Conservation (phyloP, 2,888 invertebrate species). For the Scrobipalpa costella region DNA sequence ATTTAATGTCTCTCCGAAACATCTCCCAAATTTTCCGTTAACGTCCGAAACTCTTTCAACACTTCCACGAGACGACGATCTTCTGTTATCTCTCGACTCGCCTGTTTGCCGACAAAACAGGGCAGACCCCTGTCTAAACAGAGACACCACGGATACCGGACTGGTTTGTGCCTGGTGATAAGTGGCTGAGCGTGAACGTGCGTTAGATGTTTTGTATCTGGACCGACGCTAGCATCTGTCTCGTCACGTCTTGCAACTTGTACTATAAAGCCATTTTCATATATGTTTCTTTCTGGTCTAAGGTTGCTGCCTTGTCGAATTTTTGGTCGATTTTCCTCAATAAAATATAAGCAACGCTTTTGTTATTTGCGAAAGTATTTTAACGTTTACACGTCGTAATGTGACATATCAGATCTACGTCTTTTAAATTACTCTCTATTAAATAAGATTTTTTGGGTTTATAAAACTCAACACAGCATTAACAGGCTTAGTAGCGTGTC, state of each 20-base stretch:
- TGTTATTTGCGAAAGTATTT: neutral
- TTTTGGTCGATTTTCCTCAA: conserved; percentile 1
- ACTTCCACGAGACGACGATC: conserved; percentile 11
- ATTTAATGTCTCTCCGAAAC: no score
- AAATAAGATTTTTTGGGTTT: neutral
- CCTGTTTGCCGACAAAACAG: conserved; percentile 60
- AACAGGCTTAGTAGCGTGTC: neutral
- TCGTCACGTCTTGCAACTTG: neutral
- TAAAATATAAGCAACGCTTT: neutral
- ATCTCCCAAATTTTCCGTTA: conserved; percentile 1
- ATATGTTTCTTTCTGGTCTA: neutral
- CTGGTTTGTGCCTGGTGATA: conserved; percentile 26
- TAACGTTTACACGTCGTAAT: neutral
- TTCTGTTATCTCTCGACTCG: conserved; percentile 31
- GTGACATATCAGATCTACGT: neutral
- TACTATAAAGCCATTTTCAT: neutral
- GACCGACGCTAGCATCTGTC: conserved; percentile 7
- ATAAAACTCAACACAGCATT: neutral
- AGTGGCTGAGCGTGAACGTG: conserved; percentile 21
- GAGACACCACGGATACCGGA: conserved; percentile 57
- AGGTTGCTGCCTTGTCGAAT: neutral
- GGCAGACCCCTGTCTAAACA: conserved; percentile 58
- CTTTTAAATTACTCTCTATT: neutral
- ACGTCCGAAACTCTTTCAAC: conserved; percentile 5
- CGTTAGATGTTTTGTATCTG: conserved; percentile 15